Percentiles rank a stretch among this genome's conserved stretches.
These are phyloP conservation scores for Thera obeliscata DNA, from an alignment of 2,888 invertebrate genomes.

Conservation along the genomic window DNA sequence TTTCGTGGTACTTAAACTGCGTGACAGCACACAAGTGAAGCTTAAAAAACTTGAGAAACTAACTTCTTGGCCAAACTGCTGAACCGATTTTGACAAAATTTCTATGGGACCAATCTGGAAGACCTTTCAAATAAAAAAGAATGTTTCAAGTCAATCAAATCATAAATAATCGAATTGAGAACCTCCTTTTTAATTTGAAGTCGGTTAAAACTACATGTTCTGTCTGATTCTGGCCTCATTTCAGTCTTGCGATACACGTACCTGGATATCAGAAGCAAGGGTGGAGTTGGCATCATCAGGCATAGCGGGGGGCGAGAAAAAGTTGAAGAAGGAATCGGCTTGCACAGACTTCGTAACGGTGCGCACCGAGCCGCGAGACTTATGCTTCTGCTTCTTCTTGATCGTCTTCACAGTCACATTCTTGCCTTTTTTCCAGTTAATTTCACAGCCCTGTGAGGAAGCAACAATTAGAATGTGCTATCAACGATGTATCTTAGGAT, in stretches of 20 bases:
- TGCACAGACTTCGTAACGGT: slow-evolving; percentile 98
- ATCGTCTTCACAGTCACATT: slow-evolving; percentile 98
- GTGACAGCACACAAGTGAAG: no score
- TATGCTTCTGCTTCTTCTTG: slow-evolving; percentile 99
- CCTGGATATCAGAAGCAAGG: slow-evolving; percentile 94
- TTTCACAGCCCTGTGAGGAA: slow-evolving; percentile 89
- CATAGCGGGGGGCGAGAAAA: slow-evolving; percentile 96
- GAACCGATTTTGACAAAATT: no score
- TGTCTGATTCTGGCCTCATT: not conserved
- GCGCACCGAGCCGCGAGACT: slow-evolving; percentile 95
- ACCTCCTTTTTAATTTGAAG: no score
- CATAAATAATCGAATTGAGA: no score
- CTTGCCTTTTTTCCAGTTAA: slow-evolving; percentile 99
- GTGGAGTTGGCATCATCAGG: slow-evolving; percentile 93
- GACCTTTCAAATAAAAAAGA: no score
- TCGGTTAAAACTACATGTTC: no score
- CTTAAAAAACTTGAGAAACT: no score
- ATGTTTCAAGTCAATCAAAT: no score
- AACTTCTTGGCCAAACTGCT: no score
- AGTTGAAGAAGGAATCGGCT: slow-evolving; percentile 99
- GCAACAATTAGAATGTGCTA: not conserved
- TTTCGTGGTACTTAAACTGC: not conserved
- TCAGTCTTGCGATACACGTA: slow-evolving; percentile 52
- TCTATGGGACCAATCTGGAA: no score
- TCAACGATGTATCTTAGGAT: not conserved